Evolutionary conservation across 2,888 invertebrate genomes (phyloP).

Genomic region (Pilophorus perplexus): DNA sequence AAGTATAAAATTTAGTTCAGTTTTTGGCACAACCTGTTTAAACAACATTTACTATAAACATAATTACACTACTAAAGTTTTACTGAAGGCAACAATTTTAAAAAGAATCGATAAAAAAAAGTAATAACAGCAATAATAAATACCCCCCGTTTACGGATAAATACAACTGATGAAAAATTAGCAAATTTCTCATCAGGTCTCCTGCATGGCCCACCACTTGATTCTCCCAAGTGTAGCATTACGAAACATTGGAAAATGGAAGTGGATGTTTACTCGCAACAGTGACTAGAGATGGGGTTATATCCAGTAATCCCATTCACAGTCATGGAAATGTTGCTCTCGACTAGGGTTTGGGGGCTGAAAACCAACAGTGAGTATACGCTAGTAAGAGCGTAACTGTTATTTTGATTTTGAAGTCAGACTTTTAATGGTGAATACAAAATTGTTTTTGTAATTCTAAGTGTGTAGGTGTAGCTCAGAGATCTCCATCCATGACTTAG

Average conservation of each 20-base stretch:
- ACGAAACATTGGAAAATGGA: not conserved
- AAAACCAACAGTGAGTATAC: too few species aligned
- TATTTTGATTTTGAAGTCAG: too few species aligned
- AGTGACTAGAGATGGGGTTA: slow-evolving; percentile 37
- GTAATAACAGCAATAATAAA: not conserved
- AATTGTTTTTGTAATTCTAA: too few species aligned
- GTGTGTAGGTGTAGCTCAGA: too few species aligned
- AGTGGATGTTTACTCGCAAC: slow-evolving; percentile 30
- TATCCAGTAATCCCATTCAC: slow-evolving; percentile 35
- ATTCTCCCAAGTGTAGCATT: not conserved
- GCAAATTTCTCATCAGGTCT: not conserved
- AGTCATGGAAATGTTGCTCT: slow-evolving; percentile 18
- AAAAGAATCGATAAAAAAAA: not conserved
- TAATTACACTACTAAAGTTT: not conserved
- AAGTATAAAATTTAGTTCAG: too few species aligned
- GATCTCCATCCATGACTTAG: too few species aligned
- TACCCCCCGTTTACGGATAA: not conserved
- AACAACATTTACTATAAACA: not conserved
- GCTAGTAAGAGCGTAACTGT: too few species aligned
- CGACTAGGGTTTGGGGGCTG: slow-evolving; percentile 36
- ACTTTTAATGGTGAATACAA: too few species aligned
- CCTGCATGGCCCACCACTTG: not conserved
- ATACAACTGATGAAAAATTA: not conserved
- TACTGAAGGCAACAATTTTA: not conserved
- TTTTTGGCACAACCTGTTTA: too few species aligned